Conservation (phyloP, 2,797 vertebrate genomes). For the Rhynchonycteris naso region DNA sequence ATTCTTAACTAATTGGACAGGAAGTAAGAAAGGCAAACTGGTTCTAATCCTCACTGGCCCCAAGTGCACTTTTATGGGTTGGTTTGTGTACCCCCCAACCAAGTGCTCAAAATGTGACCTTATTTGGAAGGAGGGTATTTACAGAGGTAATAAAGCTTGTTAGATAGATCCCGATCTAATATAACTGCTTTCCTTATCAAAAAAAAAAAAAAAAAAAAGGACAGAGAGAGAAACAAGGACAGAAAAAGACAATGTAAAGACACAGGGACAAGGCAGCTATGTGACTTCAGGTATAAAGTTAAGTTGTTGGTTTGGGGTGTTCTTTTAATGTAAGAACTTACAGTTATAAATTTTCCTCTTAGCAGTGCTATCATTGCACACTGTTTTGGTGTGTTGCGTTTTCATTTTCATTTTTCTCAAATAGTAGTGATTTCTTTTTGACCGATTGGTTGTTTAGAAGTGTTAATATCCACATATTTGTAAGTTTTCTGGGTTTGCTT, state of each 20-base stretch:
- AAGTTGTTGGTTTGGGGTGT: background rate
- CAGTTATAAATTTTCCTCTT: background rate
- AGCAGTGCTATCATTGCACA: background rate
- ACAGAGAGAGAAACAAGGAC: background rate
- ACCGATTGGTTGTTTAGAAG: no score
- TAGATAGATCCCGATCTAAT: background rate
- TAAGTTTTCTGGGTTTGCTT: no score
- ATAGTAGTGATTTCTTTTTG: no score
- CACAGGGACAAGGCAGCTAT: background rate
- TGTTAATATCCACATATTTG: no score
- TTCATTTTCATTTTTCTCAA: no score
- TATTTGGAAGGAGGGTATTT: background rate
- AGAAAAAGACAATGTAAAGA: background rate
- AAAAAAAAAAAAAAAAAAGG: background rate
- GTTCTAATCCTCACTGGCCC: background rate
- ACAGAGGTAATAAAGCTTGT: background rate
- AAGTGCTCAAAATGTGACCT: background rate
- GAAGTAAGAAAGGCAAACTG: background rate
- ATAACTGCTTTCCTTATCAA: background rate
- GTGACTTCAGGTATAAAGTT: no score
- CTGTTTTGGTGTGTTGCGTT: background rate
- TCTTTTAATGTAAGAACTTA: background rate
- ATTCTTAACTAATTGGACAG: background rate
- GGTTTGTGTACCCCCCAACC: background rate
- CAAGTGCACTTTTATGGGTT: background rate